These are phyloP conservation scores for Crotalus viridis DNA, from an alignment of 2,113 vertebrate species.

Conservation along the genomic window DNA sequence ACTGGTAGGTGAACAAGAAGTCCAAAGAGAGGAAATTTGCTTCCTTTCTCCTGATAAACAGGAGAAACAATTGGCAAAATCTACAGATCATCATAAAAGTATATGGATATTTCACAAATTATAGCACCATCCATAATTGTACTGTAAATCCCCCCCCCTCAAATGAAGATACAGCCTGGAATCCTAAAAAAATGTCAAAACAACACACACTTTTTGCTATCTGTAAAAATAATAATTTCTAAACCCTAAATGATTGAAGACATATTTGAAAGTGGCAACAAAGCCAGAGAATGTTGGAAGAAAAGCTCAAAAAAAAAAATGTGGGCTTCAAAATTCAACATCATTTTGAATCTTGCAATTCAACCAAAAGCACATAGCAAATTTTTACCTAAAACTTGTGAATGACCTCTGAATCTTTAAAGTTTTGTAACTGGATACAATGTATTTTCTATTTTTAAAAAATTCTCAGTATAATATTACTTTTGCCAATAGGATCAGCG, in stretches of 20 bases:
- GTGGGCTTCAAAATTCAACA: neutral
- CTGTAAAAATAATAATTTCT: neutral
- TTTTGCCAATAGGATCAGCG: too few species aligned
- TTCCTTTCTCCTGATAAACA: neutral
- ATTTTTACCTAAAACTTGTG: neutral
- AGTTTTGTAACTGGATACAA: neutral
- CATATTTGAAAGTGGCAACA: neutral
- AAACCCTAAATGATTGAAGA: neutral
- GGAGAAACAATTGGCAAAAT: neutral
- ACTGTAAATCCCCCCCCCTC: too few species aligned
- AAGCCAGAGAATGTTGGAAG: neutral
- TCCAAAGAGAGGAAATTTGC: neutral
- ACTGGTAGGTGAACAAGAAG: neutral
- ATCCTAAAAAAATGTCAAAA: neutral
- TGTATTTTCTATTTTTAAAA: neutral
- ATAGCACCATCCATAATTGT: neutral
- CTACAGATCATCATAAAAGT: neutral
- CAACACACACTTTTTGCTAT: neutral
- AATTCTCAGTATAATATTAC: neutral
- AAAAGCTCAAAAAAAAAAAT: neutral
- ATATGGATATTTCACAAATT: neutral
- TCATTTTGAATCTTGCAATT: neutral
- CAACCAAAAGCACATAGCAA: neutral
- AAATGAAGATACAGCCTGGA: neutral
- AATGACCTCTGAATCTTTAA: neutral